phyloP scores from a whole-genome alignment of 2,797 vertebrate species.

The Thaleichthys pacificus region DNA sequence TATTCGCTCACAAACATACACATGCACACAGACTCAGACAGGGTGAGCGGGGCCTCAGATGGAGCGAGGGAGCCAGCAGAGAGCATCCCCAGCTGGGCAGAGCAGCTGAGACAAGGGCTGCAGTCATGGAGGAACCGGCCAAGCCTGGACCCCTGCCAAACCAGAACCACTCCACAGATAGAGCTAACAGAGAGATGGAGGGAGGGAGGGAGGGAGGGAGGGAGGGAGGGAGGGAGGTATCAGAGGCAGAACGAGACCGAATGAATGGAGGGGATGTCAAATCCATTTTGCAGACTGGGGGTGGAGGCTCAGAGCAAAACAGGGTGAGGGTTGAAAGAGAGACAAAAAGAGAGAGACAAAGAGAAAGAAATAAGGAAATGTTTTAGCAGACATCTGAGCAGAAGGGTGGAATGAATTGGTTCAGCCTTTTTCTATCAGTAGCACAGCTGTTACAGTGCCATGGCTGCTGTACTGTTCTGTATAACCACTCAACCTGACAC shows the following conservation, averaged over 20 bases:
- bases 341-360: neutral
- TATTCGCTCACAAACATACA: neutral
- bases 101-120: slow-evolving; percentile 82
- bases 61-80: slow-evolving; percentile 74
- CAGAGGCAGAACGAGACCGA: neutral
- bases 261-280: slow-evolving; percentile 54
- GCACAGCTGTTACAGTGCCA: slow-evolving; percentile 70
- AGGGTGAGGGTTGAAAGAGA: slow-evolving; percentile 31
- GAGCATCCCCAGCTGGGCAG: slow-evolving; percentile 78
- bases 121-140: slow-evolving; percentile 76
- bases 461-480: slow-evolving; percentile 56
- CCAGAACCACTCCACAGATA: slow-evolving; percentile 78
- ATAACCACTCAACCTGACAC: slow-evolving; percentile 55
- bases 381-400: slow-evolving; percentile 50
- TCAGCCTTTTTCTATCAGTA: slow-evolving; percentile 67
- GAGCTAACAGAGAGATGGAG: slow-evolving; percentile 64
- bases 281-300: slow-evolving; percentile 51
- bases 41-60: slow-evolving; percentile 70
- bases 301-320: slow-evolving; percentile 41
- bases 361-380: slow-evolving; percentile 3
- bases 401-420: slow-evolving; percentile 67
- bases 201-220: slow-evolving; percentile 4
- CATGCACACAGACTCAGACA: slow-evolving; percentile 14
- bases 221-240: neutral
- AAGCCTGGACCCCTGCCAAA: slow-evolving; percentile 75